These are phyloP conservation scores for Drosophila mayaguana DNA, from an alignment of 2,888 invertebrate genomes.

Conservation along the genomic window DNA sequence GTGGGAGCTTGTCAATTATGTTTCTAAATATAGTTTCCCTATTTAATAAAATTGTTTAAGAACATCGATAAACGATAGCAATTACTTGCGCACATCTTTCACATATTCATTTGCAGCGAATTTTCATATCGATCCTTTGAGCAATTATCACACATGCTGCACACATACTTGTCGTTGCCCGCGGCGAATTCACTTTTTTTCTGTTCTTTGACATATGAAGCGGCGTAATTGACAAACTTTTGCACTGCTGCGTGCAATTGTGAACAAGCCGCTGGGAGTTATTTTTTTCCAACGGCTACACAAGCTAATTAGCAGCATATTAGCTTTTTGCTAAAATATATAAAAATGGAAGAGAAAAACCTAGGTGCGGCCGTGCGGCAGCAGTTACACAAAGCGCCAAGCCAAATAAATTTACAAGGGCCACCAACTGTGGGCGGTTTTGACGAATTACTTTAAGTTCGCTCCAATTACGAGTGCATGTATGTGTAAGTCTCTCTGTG, in stretches of 20 bases:
- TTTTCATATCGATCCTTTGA: conserved; percentile 30
- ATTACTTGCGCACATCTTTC: background rate
- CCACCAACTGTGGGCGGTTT: conserved; percentile 8
- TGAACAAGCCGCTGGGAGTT: conserved; percentile 21
- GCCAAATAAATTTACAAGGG: conserved; percentile 54
- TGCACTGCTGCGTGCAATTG: conserved; percentile 16
- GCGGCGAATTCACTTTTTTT: background rate
- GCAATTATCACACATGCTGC: background rate
- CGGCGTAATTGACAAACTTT: conserved; percentile 20
- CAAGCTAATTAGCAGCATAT: conserved; percentile 67
- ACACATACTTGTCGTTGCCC: background rate
- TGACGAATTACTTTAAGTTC: conserved; percentile 50
- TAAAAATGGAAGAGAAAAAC: conserved; percentile 12
- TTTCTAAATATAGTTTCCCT: background rate
- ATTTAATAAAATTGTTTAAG: background rate
- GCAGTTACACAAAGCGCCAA: conserved; percentile 49
- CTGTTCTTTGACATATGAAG: conserved; percentile 28
- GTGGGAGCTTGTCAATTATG: background rate
- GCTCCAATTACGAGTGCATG: conserved; percentile 47
- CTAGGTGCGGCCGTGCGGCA: conserved; percentile 66
- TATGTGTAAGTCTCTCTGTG: background rate
- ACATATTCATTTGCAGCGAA: background rate
- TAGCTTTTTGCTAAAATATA: conserved; percentile 43
- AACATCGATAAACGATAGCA: background rate
- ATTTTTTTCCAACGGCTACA: conserved; percentile 11